These are phyloP conservation scores for Fratercula arctica DNA, from an alignment of 2,797 vertebrate genomes.

Conservation along the genomic window DNA sequence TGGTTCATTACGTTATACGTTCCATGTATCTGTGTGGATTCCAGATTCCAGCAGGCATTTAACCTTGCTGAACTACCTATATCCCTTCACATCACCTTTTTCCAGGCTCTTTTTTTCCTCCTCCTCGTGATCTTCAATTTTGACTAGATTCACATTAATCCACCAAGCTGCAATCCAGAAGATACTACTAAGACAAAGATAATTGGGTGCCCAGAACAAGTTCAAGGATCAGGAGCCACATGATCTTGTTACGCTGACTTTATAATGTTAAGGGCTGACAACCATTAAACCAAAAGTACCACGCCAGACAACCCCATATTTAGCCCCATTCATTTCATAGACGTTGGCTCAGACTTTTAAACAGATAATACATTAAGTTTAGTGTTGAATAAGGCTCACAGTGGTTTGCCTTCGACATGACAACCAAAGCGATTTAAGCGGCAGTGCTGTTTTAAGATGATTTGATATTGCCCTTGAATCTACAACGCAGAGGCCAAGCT, in stretches of 20 bases:
- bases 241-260: background rate
- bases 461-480: background rate
- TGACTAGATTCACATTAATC: background rate
- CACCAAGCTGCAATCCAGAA: background rate
- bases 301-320: background rate
- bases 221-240: background rate
- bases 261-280: fast-evolving
- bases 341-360: background rate
- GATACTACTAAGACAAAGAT: background rate
- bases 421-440: background rate
- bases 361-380: background rate
- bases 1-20: background rate
- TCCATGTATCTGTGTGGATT: background rate
- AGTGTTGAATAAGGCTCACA: background rate
- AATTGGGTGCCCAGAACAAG: fast-evolving
- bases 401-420: background rate
- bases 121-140: background rate
- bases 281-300: fast-evolving
- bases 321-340: background rate
- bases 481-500: background rate
- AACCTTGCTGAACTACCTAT: background rate
- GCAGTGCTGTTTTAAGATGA: background rate
- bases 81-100: background rate
- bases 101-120: background rate
- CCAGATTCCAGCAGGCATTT: background rate